Evolutionary conservation across 2,113 vertebrate genomes (phyloP).

Genomic region (Anolis carolinensis): DNA sequence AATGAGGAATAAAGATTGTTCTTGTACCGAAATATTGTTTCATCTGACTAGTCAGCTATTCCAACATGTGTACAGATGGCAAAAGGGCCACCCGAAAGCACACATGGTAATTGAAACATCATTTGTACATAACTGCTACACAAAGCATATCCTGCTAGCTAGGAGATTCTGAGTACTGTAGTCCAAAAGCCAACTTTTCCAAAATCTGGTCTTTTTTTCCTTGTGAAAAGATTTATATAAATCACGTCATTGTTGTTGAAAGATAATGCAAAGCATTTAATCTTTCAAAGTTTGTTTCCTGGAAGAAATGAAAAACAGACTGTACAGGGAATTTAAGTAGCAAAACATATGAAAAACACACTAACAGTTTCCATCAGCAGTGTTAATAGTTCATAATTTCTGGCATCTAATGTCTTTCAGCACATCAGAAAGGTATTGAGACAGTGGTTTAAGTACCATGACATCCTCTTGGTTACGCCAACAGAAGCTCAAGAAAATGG

Average conservation of each 20-base stretch:
- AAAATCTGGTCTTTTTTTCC: not conserved
- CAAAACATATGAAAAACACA: not conserved
- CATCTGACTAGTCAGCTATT: not conserved
- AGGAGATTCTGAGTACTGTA: too few relatives aligned
- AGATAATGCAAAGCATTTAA: not conserved
- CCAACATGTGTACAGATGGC: constrained; percentile 5
- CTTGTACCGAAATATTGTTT: constrained; percentile 40
- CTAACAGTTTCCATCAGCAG: not conserved
- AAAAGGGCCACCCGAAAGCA: constrained; percentile 2
- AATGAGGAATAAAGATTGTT: constrained; percentile 61
- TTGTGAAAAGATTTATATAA: not conserved
- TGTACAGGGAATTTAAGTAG: not conserved
- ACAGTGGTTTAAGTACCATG: not conserved
- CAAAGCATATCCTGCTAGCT: not conserved
- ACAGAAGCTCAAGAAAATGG: not conserved
- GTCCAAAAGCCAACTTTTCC: too few relatives aligned
- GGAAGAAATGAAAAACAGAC: not conserved
- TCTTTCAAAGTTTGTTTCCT: not conserved
- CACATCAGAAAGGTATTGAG: not conserved
- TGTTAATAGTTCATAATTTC: not conserved
- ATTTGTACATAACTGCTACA: not conserved
- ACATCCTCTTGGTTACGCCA: not conserved
- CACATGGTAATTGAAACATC: not conserved
- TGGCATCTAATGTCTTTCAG: not conserved
- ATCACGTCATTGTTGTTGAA: not conserved